These are phyloP conservation scores for Oikopleura dioica DNA, from an alignment of 23 tunicate species.

Conservation along the genomic window DNA sequence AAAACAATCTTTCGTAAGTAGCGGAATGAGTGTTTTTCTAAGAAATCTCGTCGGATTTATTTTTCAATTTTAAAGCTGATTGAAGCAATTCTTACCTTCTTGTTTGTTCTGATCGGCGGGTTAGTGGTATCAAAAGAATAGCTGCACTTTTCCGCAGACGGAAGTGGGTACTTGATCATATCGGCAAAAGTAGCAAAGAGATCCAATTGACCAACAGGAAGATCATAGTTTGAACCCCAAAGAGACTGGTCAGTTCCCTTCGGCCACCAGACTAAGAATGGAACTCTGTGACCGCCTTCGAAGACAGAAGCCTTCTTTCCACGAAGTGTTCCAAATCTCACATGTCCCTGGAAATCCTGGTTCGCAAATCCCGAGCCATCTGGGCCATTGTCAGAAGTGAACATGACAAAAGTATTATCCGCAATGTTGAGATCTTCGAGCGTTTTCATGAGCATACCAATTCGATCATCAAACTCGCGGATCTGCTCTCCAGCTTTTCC, in stretches of 20 bases:
- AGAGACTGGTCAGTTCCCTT: background rate
- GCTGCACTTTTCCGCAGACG: background rate
- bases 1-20: too few relatives aligned
- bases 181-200: slow-evolving; percentile 8
- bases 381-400: slow-evolving; percentile 6
- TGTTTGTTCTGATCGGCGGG: background rate
- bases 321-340: background rate
- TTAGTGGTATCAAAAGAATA: background rate
- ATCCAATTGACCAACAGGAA: background rate
- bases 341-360: slow-evolving; percentile 1
- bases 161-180: slow-evolving; percentile 8
- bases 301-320: background rate
- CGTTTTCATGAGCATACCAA: background rate
- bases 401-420: background rate
- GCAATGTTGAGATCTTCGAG: slow-evolving; percentile 6
- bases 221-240: slow-evolving; percentile 8
- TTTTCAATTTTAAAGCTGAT: too few relatives aligned
- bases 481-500: slow-evolving; percentile 6
- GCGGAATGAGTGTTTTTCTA: too few relatives aligned
- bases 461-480: slow-evolving; percentile 1
- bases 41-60: too few relatives aligned
- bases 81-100: too few relatives aligned
- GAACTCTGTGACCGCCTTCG: slow-evolving; percentile 4
- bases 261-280: slow-evolving; percentile 12
- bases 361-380: background rate